These are phyloP conservation scores for Eurytoma californica DNA, from an alignment of 2,888 invertebrate genomes.

Conservation along the genomic window DNA sequence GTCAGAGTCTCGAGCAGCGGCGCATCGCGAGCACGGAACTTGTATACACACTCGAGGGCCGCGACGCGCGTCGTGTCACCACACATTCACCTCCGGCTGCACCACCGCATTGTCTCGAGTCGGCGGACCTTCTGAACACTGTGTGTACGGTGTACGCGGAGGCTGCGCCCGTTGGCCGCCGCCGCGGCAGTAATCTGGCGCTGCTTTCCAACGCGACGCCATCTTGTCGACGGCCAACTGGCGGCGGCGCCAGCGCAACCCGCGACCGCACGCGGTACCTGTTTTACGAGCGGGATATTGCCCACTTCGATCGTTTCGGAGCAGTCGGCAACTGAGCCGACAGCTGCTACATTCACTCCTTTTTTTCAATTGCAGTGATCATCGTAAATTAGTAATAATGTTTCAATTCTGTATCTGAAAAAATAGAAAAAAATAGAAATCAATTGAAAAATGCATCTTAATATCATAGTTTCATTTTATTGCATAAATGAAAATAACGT, in stretches of 20 bases:
- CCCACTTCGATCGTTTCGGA: too few species aligned
- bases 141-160: neutral
- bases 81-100: conserved; percentile 31
- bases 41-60: conserved; percentile 3
- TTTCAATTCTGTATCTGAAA: too few species aligned
- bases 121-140: conserved; percentile 42
- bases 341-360: neutral
- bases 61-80: conserved; percentile 43
- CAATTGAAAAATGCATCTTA: too few species aligned
- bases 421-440: too few species aligned
- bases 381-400: neutral
- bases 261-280: neutral
- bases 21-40: neutral
- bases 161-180: neutral
- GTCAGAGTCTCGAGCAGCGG: neutral
- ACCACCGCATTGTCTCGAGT: conserved; percentile 49
- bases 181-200: neutral
- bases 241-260: neutral
- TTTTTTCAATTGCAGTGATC: neutral
- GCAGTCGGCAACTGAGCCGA: too few species aligned
- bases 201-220: conserved; percentile 25
- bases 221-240: conserved; percentile 36
- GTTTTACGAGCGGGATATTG: too few species aligned
- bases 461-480: too few species aligned
- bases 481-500: too few species aligned